Base-by-base conservation (phyloP, 2,113 vertebrate genomes). In the Dryoscopus gambensis region DNA sequence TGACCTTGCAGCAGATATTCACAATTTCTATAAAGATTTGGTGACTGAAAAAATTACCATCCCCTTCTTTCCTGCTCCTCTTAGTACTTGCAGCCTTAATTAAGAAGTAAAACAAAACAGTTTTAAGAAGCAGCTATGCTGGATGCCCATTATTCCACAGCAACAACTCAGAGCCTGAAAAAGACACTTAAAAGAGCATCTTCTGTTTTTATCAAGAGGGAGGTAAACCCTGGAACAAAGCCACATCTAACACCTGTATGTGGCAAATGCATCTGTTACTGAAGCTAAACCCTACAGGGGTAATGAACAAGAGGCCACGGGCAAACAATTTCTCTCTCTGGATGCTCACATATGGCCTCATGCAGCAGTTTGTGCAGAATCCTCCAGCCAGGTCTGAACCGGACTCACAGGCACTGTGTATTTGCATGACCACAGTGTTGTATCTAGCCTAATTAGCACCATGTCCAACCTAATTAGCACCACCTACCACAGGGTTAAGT, bases 401-500 rank as follows among this genome's bases (percentile, higher is more conserved):
- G 0, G 39, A 87, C 65, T n/a, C 82, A 90, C 49, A 60, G 44
- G 28, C 65, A 50, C 44, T 5, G 33, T 16, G 57, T 62, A 60
- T 62, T 56, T 90, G 33, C 75, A 77, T 74, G 76, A 94, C 89
- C 89, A 77, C 46, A 37, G n/a, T 50, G 82, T 30, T 76, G 28
- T 77, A 71, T 28, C 87, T 82, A 82, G 91, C 82, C 82, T 95
- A 91, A 96, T 95, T 94, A 93, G 77, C 90, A 84, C 65, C 37
- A 37, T 18, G 65, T 76, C 74, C 84, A 85, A 89, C 62, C 62
- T 89, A 95, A 97, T 96, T 93, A 95, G 78, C 82, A 95, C 94
- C 67, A 94, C 63, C 62, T 93, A 91, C 67, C 90, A 93, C 82
- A 88, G 85, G 90, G 92, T 93, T 96, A 95, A 96, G 87, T 65